Evolutionary conservation across 2,888 invertebrate species (phyloP).

Genomic region (Nebria salina): DNA sequence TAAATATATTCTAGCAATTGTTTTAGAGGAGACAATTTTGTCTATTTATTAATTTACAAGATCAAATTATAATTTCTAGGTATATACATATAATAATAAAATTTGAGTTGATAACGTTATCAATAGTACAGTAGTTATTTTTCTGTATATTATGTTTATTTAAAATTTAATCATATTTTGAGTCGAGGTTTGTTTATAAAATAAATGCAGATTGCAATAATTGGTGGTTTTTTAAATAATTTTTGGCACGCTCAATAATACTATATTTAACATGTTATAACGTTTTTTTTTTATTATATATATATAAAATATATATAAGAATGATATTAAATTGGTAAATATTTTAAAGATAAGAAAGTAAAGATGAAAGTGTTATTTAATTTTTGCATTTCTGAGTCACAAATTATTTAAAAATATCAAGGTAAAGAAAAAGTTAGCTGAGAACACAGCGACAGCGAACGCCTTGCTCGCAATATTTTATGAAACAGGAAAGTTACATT

Average conservation of each 20-base stretch:
- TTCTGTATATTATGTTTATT: not conserved
- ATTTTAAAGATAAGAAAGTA: not conserved
- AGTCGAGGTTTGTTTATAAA: not conserved
- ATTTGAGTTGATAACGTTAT: not conserved
- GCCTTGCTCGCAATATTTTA: slow-evolving; percentile 37
- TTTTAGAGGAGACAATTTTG: not conserved
- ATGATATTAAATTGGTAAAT: too few species aligned
- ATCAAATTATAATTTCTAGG: not conserved
- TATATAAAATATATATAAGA: not conserved
- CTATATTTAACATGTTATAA: not conserved
- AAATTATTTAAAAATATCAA: slow-evolving; percentile 34
- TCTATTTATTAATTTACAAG: too few species aligned
- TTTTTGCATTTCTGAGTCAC: slow-evolving; percentile 7
- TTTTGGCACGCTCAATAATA: not conserved
- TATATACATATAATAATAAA: not conserved
- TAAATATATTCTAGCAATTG: too few species aligned
- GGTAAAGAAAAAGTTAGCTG: slow-evolving; percentile 42
- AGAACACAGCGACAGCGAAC: not conserved
- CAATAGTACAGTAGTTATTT: not conserved
- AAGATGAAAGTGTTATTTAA: not conserved
- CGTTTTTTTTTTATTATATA: not conserved
- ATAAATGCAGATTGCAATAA: not conserved
- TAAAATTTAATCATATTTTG: not conserved
- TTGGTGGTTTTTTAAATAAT: not conserved
- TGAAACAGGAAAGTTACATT: slow-evolving; percentile 43